Base-by-base conservation (phyloP, 2,888 invertebrate genomes). In the Drosophila subquinaria region DNA sequence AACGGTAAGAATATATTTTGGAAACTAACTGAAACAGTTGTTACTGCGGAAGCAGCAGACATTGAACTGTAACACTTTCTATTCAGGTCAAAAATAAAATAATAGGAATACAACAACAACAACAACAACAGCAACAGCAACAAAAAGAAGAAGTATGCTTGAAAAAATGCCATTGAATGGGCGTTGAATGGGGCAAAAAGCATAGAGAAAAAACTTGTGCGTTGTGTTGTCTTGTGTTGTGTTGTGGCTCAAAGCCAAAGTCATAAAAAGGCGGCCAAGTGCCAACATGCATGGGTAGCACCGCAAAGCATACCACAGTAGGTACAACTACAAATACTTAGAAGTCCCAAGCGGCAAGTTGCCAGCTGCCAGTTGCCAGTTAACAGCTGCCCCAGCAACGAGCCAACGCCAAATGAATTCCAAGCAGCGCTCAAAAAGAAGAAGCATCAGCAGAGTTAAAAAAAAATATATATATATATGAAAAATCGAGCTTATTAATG, bases 1-100 rank as follows among this genome's bases (percentile, higher is more conserved):
- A 42, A 5, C 20, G 35, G 27, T 6, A 33, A 43, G 61, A 43
- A 45, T 43, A 33, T 20, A 23, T 62, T 62, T 52, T 43, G 61
- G 15, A 33, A 30, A 36, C 17, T 43, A 43, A 36, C 20, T 17
- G 42, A 35, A 35, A 6, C 8, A 17, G 20, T 45, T 57, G 45
- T 35, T 23, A 11, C 76, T 45, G 17, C 76, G 80, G 76, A 79
- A 71, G 84, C 65, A 36, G 47, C 78, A 86, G 76, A 89, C 88
- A 90, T 87, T 89, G 90, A 88, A 88, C 90, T 88, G 88, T 88
- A 88, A 90, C 88, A 88, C 90, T 88, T 88, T 88, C 88, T 77
- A 88, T 89, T 89, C 66, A 38, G 89, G 89, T 76, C 85, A 89
- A 65, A 47, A 78, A 50, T 72, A 69, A 67, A 69, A 70, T 53